phyloP scores from a whole-genome alignment of 2,113 vertebrate species.

The Tragelaphus buxtoni region DNA sequence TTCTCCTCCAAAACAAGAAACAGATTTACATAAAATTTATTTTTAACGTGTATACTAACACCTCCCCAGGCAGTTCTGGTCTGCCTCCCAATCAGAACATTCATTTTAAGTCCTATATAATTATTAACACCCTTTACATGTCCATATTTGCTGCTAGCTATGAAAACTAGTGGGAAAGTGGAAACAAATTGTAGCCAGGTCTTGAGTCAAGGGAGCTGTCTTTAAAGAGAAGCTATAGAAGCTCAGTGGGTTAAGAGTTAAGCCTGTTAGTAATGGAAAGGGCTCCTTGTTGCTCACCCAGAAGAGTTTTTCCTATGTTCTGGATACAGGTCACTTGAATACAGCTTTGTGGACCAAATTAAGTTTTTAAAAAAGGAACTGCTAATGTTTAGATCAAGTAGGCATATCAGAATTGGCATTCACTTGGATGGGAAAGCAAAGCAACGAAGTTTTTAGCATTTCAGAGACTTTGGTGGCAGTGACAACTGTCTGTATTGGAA shows the following conservation, averaged over 20 bases:
- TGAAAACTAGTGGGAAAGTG: not conserved
- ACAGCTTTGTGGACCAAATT: not conserved
- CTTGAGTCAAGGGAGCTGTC: not conserved
- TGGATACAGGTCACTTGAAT: not conserved
- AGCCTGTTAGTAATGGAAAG: not conserved
- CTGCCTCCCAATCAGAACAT: not conserved
- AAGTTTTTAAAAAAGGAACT: not conserved
- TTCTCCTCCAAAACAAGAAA: slow-evolving; percentile 3
- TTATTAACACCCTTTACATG: not conserved
- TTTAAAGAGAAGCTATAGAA: not conserved
- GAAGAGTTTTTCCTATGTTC: slow-evolving; percentile 62
- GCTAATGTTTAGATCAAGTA: not conserved
- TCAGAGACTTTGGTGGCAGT: not conserved
- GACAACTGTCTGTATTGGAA: not conserved
- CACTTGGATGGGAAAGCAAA: not conserved
- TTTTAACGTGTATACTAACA: not conserved
- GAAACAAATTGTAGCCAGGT: not conserved
- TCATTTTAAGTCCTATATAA: not conserved
- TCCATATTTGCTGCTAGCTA: not conserved
- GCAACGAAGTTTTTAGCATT: not conserved
- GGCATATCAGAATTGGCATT: not conserved
- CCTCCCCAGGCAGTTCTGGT: not conserved
- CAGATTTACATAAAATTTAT: not conserved
- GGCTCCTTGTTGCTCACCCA: rapidly evolving
- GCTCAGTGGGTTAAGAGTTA: not conserved